Conservation (phyloP, 2,113 vertebrate genomes). For the Neolamprologus sp. region DNA sequence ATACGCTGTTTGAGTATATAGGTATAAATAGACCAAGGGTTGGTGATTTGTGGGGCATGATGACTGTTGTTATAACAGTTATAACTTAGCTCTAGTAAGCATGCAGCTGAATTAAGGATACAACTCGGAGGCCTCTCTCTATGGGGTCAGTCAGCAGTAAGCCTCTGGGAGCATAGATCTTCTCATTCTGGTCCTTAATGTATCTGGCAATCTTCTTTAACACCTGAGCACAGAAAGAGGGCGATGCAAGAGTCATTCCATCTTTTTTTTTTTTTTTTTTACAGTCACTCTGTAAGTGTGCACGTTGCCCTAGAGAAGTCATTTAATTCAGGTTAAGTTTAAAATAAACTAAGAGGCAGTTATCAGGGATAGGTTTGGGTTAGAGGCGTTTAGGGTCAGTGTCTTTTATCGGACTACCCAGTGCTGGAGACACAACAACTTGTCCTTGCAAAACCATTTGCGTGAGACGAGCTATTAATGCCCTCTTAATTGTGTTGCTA, state of each 20-base stretch:
- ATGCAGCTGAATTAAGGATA: conserved; percentile 77
- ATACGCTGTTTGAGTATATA: neutral
- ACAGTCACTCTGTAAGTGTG: neutral
- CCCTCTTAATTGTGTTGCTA: neutral
- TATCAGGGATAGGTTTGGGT: neutral
- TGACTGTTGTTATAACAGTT: neutral
- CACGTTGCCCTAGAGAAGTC: neutral
- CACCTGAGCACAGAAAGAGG: conserved; percentile 67
- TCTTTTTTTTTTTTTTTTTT: neutral
- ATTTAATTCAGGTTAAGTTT: neutral
- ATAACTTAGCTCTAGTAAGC: neutral
- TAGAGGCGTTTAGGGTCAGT: neutral
- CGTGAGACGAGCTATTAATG: neutral
- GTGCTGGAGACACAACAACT: neutral
- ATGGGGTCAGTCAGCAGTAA: conserved; percentile 92
- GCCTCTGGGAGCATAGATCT: conserved; percentile 89
- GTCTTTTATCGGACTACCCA: neutral
- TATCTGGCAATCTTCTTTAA: conserved; percentile 93
- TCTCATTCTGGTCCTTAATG: conserved; percentile 97
- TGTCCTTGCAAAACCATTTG: neutral
- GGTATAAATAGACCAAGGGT: neutral
- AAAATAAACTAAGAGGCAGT: neutral
- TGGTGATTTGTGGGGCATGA: neutral
- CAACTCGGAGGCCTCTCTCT: conserved; percentile 91
- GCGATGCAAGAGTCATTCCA: neutral